These are phyloP conservation scores for Aplidium turbinatum DNA, from an alignment of 23 tunicate species.

Conservation along the genomic window DNA sequence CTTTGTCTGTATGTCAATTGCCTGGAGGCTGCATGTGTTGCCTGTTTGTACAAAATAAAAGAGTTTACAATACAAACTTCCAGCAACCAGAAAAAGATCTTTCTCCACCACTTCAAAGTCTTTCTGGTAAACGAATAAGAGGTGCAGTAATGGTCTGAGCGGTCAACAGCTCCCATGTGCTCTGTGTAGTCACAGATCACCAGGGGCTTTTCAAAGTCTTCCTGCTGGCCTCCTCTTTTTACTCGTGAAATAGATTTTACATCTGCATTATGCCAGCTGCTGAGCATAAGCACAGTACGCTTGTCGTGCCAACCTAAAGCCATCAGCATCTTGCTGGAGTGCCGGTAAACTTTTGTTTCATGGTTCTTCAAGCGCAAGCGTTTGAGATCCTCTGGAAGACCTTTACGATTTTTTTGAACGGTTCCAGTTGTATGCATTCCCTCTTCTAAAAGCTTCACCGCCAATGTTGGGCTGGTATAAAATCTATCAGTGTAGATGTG, in stretches of 20 bases:
- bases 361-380: neutral
- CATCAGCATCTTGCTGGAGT: neutral
- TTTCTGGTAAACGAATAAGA: constrained; percentile 18
- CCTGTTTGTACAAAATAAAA: constrained; percentile 4
- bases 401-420: constrained; percentile 4
- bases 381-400: constrained; percentile 12
- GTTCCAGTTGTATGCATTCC: constrained; percentile 5
- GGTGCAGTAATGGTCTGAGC: constrained; percentile 18
- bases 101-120: constrained; percentile 18
- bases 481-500: constrained; percentile 22
- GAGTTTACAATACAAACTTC: constrained; percentile 8
- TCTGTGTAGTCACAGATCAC: constrained; percentile 22
- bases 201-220: neutral
- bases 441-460: neutral
- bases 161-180: constrained; percentile 8
- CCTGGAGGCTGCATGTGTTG: neutral
- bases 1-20: constrained; percentile 3
- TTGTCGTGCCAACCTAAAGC: constrained; percentile 14
- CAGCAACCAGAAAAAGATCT: constrained; percentile 20
- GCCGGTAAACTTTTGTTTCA: constrained; percentile 6
- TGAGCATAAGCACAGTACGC: constrained; percentile 1
- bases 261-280: constrained; percentile 23
- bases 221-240: neutral
- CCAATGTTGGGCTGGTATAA: constrained; percentile 13
- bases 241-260: neutral